Conservation (phyloP, 2,113 vertebrate genomes). For the Scatophagus argus region DNA sequence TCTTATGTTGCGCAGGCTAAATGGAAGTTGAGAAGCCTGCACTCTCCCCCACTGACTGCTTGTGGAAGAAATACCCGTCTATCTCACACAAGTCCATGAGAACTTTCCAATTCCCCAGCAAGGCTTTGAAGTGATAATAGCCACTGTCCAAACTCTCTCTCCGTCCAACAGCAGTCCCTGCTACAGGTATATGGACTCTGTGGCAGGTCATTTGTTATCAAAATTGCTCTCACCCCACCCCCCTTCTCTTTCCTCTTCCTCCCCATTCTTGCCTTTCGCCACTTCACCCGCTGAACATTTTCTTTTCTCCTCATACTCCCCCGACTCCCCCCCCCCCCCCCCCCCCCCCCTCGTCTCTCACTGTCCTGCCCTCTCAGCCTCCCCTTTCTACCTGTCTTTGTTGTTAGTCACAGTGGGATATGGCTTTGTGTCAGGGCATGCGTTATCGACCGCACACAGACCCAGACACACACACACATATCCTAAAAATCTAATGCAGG, state of each 20-base stretch:
- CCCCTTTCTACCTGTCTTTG: conserved; percentile 56
- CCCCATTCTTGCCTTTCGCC: background rate
- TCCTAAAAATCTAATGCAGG: background rate
- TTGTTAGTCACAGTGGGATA: conserved; percentile 46
- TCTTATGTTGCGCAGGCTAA: background rate
- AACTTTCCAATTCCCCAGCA: conserved; percentile 52
- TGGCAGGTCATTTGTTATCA: conserved; percentile 75
- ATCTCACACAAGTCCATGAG: conserved; percentile 45
- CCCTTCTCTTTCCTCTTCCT: conserved; percentile 23
- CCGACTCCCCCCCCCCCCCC: background rate
- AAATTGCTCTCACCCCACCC: conserved; percentile 66
- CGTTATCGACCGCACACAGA: conserved; percentile 48
- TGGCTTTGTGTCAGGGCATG: conserved; percentile 56
- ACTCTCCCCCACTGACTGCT: background rate
- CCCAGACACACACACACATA: background rate
- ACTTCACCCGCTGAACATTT: conserved; percentile 1
- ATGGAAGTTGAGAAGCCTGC: background rate
- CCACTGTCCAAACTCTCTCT: conserved; percentile 45
- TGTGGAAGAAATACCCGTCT: conserved; percentile 19
- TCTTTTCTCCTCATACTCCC: background rate
- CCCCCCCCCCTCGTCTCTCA: background rate
- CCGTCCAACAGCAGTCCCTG: conserved; percentile 15
- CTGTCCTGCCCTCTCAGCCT: conserved; percentile 35
- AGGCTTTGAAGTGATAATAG: conserved; percentile 75
- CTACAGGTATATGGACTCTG: conserved; percentile 52